Percentiles rank a stretch among this genome's conserved stretches.
Evolutionary conservation across 2,888 invertebrate species (phyloP).

Genomic region (Stegana nigrithorax): DNA sequence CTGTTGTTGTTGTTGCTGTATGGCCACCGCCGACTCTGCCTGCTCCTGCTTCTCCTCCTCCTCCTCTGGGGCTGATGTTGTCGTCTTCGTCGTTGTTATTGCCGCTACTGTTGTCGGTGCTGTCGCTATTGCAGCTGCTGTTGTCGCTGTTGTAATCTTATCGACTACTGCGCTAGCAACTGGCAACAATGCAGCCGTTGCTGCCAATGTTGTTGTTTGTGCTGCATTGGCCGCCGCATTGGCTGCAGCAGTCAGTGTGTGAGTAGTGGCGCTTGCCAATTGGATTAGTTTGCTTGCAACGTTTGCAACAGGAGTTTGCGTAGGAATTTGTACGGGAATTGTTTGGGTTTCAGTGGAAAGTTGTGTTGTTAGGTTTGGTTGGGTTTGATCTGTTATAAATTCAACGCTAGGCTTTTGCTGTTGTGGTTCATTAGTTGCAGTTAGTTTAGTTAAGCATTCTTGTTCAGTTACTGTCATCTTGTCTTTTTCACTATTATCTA

Average conservation of each 20-base stretch:
- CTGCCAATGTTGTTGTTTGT: slow-evolving; percentile 51
- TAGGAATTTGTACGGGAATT: slow-evolving; percentile 36
- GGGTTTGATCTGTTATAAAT: slow-evolving; percentile 25
- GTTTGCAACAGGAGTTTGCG: slow-evolving; percentile 37
- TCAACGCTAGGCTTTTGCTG: slow-evolving; percentile 23
- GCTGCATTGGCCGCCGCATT: slow-evolving; percentile 50
- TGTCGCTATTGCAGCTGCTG: neutral
- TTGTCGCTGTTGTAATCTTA: slow-evolving; percentile 38
- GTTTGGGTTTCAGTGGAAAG: slow-evolving; percentile 33
- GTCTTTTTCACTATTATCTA: slow-evolving; percentile 28
- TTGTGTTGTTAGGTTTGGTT: slow-evolving; percentile 19
- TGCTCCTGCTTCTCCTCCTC: too few species aligned
- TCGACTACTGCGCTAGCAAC: slow-evolving; percentile 48
- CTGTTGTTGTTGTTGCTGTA: neutral
- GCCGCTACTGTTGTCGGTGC: neutral
- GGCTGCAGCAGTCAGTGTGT: slow-evolving; percentile 52
- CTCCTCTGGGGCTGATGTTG: slow-evolving; percentile 17
- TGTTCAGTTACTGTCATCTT: slow-evolving; percentile 13
- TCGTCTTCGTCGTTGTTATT: slow-evolving; percentile 23
- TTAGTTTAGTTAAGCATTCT: slow-evolving; percentile 32
- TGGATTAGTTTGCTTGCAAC: slow-evolving; percentile 64
- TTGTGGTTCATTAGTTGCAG: slow-evolving; percentile 39
- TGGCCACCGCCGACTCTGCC: too few species aligned
- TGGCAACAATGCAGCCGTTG: slow-evolving; percentile 48
- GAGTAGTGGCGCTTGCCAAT: slow-evolving; percentile 63